Percentiles rank a stretch among this genome's conserved stretches.
These are phyloP conservation scores for Trissolcus japonicus DNA, from an alignment of 2,888 invertebrate genomes.

Conservation along the genomic window DNA sequence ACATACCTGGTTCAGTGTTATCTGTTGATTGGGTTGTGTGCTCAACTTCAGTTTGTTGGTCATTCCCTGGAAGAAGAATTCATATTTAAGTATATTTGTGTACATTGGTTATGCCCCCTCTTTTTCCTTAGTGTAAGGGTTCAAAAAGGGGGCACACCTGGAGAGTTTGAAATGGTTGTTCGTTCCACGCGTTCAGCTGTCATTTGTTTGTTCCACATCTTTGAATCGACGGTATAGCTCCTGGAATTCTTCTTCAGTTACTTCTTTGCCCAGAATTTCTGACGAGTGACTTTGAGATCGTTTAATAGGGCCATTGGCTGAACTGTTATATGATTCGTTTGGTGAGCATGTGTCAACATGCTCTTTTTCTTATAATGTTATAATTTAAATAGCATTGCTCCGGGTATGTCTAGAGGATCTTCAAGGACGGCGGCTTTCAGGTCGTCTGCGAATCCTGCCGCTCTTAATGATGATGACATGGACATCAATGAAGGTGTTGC, in stretches of 20 bases:
- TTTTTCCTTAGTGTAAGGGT: constrained; percentile 9
- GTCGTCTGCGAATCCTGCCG: too few relatives aligned
- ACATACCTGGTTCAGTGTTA: neutral
- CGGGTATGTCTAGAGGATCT: too few relatives aligned
- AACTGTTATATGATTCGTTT: too few relatives aligned
- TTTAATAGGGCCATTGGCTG: too few relatives aligned
- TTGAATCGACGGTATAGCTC: neutral
- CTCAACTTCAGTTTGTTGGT: too few relatives aligned
- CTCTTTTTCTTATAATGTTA: too few relatives aligned
- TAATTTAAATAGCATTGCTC: too few relatives aligned
- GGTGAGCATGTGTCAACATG: too few relatives aligned
- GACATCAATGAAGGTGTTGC: too few relatives aligned
- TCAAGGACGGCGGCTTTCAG: too few relatives aligned
- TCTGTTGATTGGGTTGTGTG: neutral
- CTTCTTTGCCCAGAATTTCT: neutral
- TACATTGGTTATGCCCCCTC: constrained; percentile 20
- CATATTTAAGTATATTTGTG: neutral
- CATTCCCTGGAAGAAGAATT: constrained; percentile 4
- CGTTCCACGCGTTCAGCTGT: constrained; percentile 4
- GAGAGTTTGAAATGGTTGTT: neutral
- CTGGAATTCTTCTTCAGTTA: neutral
- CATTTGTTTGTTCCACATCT: neutral
- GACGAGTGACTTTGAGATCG: neutral
- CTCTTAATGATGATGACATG: too few relatives aligned
- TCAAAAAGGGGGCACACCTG: constrained; percentile 21